phyloP scores from a whole-genome alignment of 2,113 vertebrate species.

The Mastomys coucha region DNA sequence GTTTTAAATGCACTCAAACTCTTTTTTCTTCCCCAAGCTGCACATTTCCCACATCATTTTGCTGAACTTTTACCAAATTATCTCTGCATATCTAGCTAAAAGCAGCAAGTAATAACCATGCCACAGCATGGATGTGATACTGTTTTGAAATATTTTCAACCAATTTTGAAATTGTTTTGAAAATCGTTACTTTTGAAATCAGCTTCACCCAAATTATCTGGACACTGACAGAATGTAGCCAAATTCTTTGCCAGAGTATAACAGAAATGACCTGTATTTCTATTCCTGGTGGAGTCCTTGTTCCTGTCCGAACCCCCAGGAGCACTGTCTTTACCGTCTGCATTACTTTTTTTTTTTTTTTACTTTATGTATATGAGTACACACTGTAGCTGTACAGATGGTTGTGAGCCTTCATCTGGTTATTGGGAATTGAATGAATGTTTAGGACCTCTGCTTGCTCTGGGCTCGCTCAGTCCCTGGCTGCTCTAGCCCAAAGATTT shows the following conservation, averaged over 20 bases:
- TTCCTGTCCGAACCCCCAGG: too few species aligned
- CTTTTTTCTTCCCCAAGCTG: background rate
- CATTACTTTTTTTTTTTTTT: too few species aligned
- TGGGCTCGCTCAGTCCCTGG: too few species aligned
- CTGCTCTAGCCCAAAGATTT: too few species aligned
- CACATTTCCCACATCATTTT: background rate
- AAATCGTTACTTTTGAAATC: background rate
- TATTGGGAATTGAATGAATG: too few species aligned
- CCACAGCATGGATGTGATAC: background rate
- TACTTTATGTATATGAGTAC: too few species aligned
- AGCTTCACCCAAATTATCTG: background rate
- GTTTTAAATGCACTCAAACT: background rate
- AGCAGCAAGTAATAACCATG: background rate
- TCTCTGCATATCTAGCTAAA: background rate
- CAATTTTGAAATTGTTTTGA: background rate
- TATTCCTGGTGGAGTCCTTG: background rate
- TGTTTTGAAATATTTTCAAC: background rate
- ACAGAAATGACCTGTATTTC: background rate
- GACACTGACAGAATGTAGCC: background rate
- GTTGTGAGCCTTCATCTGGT: too few species aligned
- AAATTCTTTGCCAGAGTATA: background rate
- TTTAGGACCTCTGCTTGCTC: too few species aligned
- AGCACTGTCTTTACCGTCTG: too few species aligned
- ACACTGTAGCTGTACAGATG: too few species aligned
- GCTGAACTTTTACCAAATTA: background rate